phyloP scores from a whole-genome alignment of 2,113 vertebrate species.

The Ciconia boyciana region DNA sequence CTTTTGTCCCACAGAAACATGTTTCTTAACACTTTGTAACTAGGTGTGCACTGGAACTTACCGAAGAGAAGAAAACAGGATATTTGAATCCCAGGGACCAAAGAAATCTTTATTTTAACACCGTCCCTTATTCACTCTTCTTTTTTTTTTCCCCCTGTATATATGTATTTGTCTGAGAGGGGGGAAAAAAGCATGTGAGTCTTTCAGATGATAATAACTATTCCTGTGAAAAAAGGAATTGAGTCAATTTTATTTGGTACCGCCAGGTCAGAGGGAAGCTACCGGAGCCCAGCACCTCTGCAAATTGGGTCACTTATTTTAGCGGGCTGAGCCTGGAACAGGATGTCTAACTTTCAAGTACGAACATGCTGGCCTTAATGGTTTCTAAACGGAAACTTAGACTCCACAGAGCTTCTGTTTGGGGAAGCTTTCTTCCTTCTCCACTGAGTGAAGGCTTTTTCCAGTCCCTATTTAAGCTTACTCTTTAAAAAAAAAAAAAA shows the following conservation, averaged over 20 bases:
- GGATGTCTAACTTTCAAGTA: slow-evolving; percentile 47
- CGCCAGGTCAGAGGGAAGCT: background rate
- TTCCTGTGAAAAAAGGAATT: background rate
- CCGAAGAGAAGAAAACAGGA: background rate
- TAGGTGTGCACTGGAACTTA: background rate
- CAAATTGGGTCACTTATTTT: slow-evolving; percentile 58
- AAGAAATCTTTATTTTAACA: background rate
- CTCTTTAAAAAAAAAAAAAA: background rate
- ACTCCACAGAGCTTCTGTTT: slow-evolving; percentile 21
- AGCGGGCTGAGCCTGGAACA: slow-evolving; percentile 37
- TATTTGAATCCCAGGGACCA: background rate
- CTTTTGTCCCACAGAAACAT: background rate
- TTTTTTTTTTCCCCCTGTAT: background rate
- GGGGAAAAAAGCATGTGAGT: background rate
- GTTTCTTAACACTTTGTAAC: background rate
- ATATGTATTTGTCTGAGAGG: background rate
- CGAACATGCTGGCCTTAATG: slow-evolving; percentile 32
- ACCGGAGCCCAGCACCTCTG: background rate
- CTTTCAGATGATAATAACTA: slow-evolving; percentile 4
- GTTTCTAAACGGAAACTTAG: slow-evolving; percentile 45
- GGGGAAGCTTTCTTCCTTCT: slow-evolving; percentile 12
- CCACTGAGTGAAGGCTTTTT: slow-evolving; percentile 2
- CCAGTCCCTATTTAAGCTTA: slow-evolving; percentile 7
- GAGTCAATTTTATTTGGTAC: background rate
- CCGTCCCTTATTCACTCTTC: background rate